phyloP scores from a whole-genome alignment of 2,113 vertebrate genomes.

The Epinephelus cyanopodus region DNA sequence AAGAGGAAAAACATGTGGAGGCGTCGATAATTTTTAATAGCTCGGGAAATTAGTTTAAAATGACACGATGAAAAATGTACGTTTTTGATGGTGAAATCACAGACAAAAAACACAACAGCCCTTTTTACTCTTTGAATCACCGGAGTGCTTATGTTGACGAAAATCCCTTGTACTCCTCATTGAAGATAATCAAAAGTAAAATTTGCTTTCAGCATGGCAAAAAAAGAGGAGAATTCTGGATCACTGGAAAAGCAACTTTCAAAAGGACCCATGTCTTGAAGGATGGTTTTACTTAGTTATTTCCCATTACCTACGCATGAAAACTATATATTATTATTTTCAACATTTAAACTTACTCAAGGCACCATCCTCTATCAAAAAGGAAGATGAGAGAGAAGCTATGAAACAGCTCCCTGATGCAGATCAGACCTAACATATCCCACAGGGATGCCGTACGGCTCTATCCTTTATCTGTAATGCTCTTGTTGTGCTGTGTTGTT shows the following conservation, averaged over 20 bases:
- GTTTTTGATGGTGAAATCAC: conserved; percentile 54
- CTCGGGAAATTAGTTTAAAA: conserved; percentile 43
- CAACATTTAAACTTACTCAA: conserved; percentile 2
- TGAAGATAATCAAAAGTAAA: conserved; percentile 41
- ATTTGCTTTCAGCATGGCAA: conserved; percentile 23
- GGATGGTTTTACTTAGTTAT: conserved; percentile 2
- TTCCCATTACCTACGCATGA: neutral
- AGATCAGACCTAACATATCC: neutral
- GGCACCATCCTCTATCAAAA: neutral
- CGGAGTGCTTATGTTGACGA: conserved; percentile 32
- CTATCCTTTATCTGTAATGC: conserved; percentile 9
- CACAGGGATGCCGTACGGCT: neutral
- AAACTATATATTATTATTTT: neutral
- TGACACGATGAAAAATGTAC: conserved; percentile 38
- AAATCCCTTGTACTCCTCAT: conserved; percentile 31
- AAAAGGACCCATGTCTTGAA: neutral
- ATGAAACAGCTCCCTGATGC: neutral
- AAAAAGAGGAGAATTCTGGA: neutral
- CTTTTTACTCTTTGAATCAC: conserved; percentile 18
- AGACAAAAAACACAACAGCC: conserved; percentile 36
- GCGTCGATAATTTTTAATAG: conserved; percentile 48
- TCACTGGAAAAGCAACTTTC: neutral
- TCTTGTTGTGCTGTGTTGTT: conserved; percentile 1
- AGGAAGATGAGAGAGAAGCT: conserved; percentile 5
- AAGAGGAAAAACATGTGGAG: conserved; percentile 34